Base-by-base conservation (phyloP, 2,797 vertebrate genomes). In the Tenualosa thibaudeaui region DNA sequence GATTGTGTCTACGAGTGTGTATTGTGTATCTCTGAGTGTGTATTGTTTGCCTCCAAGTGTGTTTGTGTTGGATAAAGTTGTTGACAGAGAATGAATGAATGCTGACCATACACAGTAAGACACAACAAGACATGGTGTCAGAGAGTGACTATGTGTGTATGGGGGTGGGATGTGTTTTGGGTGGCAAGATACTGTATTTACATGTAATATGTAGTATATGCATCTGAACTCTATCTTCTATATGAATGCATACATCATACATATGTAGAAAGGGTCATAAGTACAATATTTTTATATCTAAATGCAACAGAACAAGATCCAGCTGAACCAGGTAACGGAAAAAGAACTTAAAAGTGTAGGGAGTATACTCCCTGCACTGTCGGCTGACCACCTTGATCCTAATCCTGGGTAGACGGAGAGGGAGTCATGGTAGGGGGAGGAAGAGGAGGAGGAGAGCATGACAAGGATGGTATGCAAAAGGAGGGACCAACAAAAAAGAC, bases 361-460 rank as follows among this genome's bases (percentile, higher is more conserved):
- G 86, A 84, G 71, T 9, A 40, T 82, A 87, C 84, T 71, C 86
- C 81, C 53, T 53, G 81, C 2, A 9, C 15, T 78, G 71, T 78
- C 71, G 71, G 71, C 71, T 22, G 37, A 10, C 37, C 71, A 78
- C 40, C 40, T 78, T 78, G 40, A 78, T 78, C 17, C 7, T 17
- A 1, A 43, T 17, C 17, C 40, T 46, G 71, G 37, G 71, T 31
- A 40, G 68, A 71, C 68, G 22, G 71, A 43, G 40, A 22, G 71
- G 37, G 71, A 78, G 71, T 17, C 71, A 43, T 9, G 17, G 26
- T 15, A 15, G 24, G 13, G 26, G 40, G 37, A 46, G 65, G 31
- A 13, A 5, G 8, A 71, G 31, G 65, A 71, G 60, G 60, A 62
- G 71, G 71, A 46, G 12, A 78, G 40, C 17, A 19, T 78, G 40